These are phyloP conservation scores for Paguma larvata DNA, from an alignment of 2,797 vertebrate genomes.

Conservation along the genomic window DNA sequence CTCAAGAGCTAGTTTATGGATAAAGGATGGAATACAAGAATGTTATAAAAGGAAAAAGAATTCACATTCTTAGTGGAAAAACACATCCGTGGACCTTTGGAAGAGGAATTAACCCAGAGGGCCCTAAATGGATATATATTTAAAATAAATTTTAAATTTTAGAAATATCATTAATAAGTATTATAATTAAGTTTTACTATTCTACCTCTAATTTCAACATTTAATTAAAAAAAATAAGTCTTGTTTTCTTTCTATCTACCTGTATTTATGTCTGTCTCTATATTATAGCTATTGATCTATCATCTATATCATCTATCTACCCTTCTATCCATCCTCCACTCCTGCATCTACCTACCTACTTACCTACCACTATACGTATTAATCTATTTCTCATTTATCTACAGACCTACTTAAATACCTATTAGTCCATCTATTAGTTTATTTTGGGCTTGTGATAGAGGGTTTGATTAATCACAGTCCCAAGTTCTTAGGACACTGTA, in stretches of 20 bases:
- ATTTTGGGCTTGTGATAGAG: not conserved
- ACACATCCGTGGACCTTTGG: not conserved
- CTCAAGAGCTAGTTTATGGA: not conserved
- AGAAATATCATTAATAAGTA: not conserved
- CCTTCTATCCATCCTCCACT: not conserved
- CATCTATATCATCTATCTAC: not conserved
- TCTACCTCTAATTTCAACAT: not conserved
- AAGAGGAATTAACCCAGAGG: not conserved
- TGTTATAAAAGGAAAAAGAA: not conserved
- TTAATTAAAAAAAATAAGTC: not conserved
- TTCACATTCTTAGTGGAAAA: not conserved
- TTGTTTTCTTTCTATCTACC: not conserved
- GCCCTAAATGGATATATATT: not conserved
- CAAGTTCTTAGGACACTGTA: not conserved
- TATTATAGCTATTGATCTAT: not conserved
- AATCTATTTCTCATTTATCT: not conserved
- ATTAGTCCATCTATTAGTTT: not conserved
- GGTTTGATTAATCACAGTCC: not conserved
- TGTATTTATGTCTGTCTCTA: not conserved
- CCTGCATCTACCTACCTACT: not conserved
- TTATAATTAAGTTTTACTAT: not conserved
- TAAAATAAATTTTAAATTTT: slow-evolving; percentile 19
- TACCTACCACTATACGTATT: not conserved
- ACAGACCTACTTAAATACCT: not conserved
- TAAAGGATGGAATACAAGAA: not conserved